Conservation (phyloP, 2,113 vertebrate genomes). For the Spizaetus ornatus region DNA sequence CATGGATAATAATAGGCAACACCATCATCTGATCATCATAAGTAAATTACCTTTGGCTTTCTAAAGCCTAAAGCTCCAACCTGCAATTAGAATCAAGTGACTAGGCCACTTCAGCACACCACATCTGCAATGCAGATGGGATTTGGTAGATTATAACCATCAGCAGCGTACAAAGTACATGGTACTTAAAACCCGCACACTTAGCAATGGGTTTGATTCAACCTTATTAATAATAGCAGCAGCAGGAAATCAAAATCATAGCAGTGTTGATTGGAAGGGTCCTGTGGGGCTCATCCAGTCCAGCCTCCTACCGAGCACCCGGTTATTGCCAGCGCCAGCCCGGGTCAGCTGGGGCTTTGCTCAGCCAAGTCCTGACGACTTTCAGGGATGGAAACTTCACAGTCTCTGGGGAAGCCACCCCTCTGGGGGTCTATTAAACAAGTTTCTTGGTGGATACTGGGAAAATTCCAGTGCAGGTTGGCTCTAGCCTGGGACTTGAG, state of each 20-base stretch:
- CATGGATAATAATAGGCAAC: neutral
- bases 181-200: neutral
- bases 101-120: neutral
- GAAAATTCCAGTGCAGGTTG: neutral
- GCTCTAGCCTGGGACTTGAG: neutral
- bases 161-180: neutral
- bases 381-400: neutral
- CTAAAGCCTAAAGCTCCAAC: neutral
- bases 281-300: neutral
- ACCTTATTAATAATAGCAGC: neutral
- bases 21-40: neutral
- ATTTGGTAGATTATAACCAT: neutral
- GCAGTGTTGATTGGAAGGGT: neutral
- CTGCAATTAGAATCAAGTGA: neutral
- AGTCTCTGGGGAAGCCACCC: neutral
- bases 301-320: neutral
- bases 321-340: neutral
- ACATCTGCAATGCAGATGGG: neutral
- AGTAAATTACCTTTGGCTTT: neutral
- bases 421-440: accelerated
- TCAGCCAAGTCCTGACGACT: neutral
- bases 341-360: neutral
- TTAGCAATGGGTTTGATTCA: neutral
- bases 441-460: neutral
- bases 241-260: neutral